These are phyloP conservation scores for Pogona vitticeps DNA, from an alignment of 2,113 vertebrate species.

Conservation along the genomic window DNA sequence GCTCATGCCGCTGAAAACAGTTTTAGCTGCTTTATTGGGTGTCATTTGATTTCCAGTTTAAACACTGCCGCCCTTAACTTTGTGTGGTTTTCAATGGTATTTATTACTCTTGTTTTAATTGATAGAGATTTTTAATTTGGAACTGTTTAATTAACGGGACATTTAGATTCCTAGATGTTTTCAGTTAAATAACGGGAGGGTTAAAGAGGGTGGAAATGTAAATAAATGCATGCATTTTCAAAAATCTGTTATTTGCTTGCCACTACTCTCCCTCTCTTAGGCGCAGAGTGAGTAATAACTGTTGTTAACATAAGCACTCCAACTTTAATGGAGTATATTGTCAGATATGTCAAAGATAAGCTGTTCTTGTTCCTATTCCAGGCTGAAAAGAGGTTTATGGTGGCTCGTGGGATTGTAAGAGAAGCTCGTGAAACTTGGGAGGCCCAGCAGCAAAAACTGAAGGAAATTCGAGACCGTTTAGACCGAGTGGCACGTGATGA, in stretches of 20 bases:
- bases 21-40: not conserved
- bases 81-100: not conserved
- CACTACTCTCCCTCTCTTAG: not conserved
- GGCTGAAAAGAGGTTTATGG: conserved; percentile 95
- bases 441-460: conserved; percentile 84
- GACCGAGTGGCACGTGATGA: conserved; percentile 94
- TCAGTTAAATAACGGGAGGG: not conserved
- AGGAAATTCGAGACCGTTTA: conserved; percentile 91
- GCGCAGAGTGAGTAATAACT: not conserved
- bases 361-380: conserved; percentile 52
- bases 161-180: not conserved
- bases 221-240: not conserved
- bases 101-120: not conserved
- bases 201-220: not conserved
- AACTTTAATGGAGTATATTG: not conserved
- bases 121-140: not conserved
- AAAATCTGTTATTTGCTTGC: not conserved
- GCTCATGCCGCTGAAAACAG: not conserved
- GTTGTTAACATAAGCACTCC: not conserved
- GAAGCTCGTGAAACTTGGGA: conserved; percentile 87
- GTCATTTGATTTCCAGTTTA: not conserved
- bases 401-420: conserved; percentile 90
- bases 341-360: not conserved
- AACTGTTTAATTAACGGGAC: not conserved
- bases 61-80: not conserved